A percentile compares a stretch with the other conserved stretches of the same genome.
Conservation (phyloP, 1,140 invertebrate genomes). For the Catajapyx aquilonaris region DNA sequence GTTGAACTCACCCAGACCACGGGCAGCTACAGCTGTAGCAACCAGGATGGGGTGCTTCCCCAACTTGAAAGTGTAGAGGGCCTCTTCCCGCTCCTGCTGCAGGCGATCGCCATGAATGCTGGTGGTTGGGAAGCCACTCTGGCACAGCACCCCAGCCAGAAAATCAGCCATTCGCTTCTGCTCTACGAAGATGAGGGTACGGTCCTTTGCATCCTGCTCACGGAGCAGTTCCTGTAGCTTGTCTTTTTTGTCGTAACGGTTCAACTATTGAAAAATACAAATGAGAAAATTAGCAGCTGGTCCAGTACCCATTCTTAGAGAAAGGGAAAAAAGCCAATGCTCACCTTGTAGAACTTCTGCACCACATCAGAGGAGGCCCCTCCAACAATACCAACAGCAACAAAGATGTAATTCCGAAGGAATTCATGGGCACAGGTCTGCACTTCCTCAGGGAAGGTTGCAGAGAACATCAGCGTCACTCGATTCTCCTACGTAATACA, state of each 20-base stretch:
- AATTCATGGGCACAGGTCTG: constrained; percentile 53
- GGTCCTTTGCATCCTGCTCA: constrained; percentile 26
- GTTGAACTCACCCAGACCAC: constrained; percentile 54
- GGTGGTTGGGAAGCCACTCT: constrained; percentile 46
- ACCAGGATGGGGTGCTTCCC: constrained; percentile 57
- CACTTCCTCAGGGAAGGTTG: constrained; percentile 69
- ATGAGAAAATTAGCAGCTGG: too few relatives aligned
- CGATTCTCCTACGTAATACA: constrained; percentile 40
- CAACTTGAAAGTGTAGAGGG: constrained; percentile 56
- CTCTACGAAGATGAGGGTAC: constrained; percentile 75
- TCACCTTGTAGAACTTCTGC: constrained; percentile 57
- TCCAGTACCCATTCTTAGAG: too few relatives aligned
- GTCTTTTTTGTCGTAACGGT: constrained; percentile 48
- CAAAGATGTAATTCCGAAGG: constrained; percentile 56
- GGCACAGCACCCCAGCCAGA: constrained; percentile 48
- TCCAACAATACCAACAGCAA: constrained; percentile 68
- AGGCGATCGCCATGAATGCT: constrained; percentile 84
- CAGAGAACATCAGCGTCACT: constrained; percentile 79
- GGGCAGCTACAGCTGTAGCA: constrained; percentile 79
- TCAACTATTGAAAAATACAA: too few relatives aligned
- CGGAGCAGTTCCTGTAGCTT: constrained; percentile 47
- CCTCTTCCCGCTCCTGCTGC: constrained; percentile 73
- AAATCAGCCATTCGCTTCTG: constrained; percentile 77
- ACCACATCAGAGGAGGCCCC: constrained; percentile 75
- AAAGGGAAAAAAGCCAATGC: too few relatives aligned